Evolutionary conservation across 2,888 invertebrate species (phyloP).

Genomic region (Plagiodera versicolora): DNA sequence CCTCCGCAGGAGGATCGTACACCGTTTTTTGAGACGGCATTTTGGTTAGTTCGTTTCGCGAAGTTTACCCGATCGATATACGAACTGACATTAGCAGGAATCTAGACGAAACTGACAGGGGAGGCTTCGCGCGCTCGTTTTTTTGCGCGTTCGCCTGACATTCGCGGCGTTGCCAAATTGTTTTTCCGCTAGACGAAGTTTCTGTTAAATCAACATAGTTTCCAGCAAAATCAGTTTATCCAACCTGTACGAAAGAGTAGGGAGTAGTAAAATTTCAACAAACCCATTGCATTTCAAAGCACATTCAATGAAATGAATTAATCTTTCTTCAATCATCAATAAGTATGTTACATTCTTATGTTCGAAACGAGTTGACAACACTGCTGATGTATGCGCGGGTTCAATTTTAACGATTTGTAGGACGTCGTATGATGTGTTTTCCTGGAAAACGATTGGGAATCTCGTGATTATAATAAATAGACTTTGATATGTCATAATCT

Average conservation of each 20-base stretch:
- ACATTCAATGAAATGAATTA: too few relatives aligned
- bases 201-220: too few relatives aligned
- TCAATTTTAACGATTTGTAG: not conserved
- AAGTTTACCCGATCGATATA: not conserved
- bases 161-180: not conserved
- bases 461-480: not conserved
- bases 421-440: not conserved
- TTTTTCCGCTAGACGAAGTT: too few relatives aligned
- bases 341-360: not conserved
- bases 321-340: too few relatives aligned
- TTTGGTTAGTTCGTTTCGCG: constrained; percentile 26
- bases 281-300: too few relatives aligned
- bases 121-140: not conserved
- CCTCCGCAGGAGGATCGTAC: constrained; percentile 62
- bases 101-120: not conserved
- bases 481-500: too few relatives aligned
- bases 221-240: too few relatives aligned
- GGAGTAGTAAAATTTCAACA: too few relatives aligned
- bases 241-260: too few relatives aligned
- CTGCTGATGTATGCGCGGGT: not conserved
- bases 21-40: constrained; percentile 63
- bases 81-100: not conserved
- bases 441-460: not conserved
- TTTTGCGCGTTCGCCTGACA: not conserved
- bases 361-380: not conserved